phyloP scores from a whole-genome alignment of 37 sponge, comb jelly and placozoan species.

The Halichondria panicea region DNA sequence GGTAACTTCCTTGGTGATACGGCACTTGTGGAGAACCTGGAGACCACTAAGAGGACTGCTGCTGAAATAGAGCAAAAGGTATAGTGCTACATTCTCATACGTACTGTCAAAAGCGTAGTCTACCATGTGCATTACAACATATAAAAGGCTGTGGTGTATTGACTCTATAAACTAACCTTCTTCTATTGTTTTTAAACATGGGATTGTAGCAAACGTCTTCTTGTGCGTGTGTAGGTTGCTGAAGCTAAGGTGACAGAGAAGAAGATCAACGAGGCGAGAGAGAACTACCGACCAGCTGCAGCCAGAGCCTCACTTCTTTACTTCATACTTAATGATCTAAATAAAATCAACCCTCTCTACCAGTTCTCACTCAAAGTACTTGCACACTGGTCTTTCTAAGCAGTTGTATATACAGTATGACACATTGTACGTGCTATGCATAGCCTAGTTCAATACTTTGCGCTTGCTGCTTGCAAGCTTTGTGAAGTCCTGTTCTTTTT shows the following conservation, averaged over 20 bases:
- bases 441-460: neutral
- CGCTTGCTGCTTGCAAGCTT: neutral
- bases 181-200: neutral
- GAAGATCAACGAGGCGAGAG: slow-evolving; percentile 96
- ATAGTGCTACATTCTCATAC: neutral
- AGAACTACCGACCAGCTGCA: slow-evolving; percentile 94
- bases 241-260: slow-evolving; percentile 95
- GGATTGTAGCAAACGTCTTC: neutral
- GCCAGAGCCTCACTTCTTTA: slow-evolving; percentile 95
- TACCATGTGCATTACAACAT: neutral
- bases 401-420: neutral
- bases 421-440: neutral
- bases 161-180: neutral
- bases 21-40: slow-evolving; percentile 97
- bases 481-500: neutral
- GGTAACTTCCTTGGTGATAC: slow-evolving; percentile 98
- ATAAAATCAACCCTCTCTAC: slow-evolving; percentile 98
- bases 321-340: slow-evolving; percentile 97
- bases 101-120: neutral
- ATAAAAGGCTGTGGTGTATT: neutral
- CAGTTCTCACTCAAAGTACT: slow-evolving; percentile 97
- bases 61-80: slow-evolving; percentile 89
- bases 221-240: slow-evolving; percentile 49
- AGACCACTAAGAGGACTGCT: slow-evolving; percentile 94
- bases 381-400: neutral